phyloP scores from a whole-genome alignment of 2,888 invertebrate genomes.

The Stegana nigrithorax region DNA sequence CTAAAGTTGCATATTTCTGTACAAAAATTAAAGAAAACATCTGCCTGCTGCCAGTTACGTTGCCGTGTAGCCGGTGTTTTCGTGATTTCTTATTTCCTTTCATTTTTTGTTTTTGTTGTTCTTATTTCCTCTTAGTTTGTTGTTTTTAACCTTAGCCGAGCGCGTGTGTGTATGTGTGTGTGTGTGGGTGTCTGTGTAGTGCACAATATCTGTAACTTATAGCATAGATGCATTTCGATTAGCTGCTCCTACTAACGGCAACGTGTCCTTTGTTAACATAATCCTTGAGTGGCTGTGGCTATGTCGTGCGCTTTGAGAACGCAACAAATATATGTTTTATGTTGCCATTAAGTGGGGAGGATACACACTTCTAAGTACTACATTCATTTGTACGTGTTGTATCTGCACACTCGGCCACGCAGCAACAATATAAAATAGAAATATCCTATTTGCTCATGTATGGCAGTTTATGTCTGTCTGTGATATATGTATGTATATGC shows the following conservation, averaged over 20 bases:
- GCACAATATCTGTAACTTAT: too few species aligned
- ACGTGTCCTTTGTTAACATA: too few species aligned
- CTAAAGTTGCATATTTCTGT: too few species aligned
- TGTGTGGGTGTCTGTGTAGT: background rate
- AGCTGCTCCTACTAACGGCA: too few species aligned
- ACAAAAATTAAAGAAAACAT: constrained; percentile 26
- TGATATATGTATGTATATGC: too few species aligned
- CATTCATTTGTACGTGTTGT: background rate
- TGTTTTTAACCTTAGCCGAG: background rate
- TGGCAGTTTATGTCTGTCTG: too few species aligned
- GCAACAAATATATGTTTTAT: constrained; percentile 27
- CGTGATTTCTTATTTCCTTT: background rate
- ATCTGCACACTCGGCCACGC: background rate
- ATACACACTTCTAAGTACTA: constrained; percentile 11
- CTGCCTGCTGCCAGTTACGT: constrained; percentile 20
- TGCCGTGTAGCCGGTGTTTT: constrained; percentile 18
- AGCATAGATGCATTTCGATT: too few species aligned
- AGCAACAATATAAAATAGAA: constrained; percentile 19
- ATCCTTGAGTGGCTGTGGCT: too few species aligned
- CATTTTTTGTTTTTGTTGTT: constrained; percentile 2
- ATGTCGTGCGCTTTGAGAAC: constrained; percentile 31
- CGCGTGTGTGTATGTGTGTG: background rate
- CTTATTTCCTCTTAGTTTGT: background rate
- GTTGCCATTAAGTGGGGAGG: constrained; percentile 17
- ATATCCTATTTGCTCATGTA: too few species aligned